phyloP scores from a whole-genome alignment of 1,140 invertebrate genomes.

The Dendroctonus valens region DNA sequence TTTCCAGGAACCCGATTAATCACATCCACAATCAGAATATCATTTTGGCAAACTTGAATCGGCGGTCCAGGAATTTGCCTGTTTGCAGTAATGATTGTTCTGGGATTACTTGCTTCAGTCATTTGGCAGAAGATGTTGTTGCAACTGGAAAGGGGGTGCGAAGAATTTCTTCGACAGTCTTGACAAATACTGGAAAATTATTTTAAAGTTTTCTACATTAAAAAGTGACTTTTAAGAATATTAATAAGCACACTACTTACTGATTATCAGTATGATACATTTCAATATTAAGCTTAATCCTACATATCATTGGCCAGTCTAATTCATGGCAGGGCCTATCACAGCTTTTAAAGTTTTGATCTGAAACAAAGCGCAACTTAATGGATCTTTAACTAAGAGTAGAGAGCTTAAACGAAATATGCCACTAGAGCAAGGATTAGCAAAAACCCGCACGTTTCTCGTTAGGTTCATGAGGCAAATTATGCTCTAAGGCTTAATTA shows the following conservation, averaged over 20 bases:
- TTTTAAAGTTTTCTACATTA: slow-evolving; percentile 58
- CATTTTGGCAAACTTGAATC: slow-evolving; percentile 84
- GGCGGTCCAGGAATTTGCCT: slow-evolving; percentile 77
- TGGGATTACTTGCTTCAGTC: slow-evolving; percentile 64
- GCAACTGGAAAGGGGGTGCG: slow-evolving; percentile 51
- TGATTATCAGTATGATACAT: slow-evolving; percentile 65
- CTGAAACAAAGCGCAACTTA: slow-evolving; percentile 54
- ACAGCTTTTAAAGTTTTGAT: slow-evolving; percentile 68
- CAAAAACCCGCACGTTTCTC: too few species aligned
- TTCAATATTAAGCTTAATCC: slow-evolving; percentile 69
- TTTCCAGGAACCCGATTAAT: slow-evolving; percentile 74
- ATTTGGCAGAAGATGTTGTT: slow-evolving; percentile 64
- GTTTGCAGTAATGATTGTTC: slow-evolving; percentile 75
- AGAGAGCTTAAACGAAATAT: too few species aligned
- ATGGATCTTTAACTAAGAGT: too few species aligned
- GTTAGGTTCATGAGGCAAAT: too few species aligned
- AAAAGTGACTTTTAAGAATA: too few species aligned
- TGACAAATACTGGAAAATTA: slow-evolving; percentile 56
- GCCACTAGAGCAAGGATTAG: too few species aligned
- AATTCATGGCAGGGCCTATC: slow-evolving; percentile 72
- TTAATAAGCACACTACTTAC: slow-evolving; percentile 49
- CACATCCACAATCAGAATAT: slow-evolving; percentile 81
- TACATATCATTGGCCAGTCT: slow-evolving; percentile 77
- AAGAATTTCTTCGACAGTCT: slow-evolving; percentile 62
- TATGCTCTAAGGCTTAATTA: too few species aligned